These are phyloP conservation scores for Tragelaphus strepsiceros DNA, from an alignment of 2,113 vertebrate species.

Conservation along the genomic window DNA sequence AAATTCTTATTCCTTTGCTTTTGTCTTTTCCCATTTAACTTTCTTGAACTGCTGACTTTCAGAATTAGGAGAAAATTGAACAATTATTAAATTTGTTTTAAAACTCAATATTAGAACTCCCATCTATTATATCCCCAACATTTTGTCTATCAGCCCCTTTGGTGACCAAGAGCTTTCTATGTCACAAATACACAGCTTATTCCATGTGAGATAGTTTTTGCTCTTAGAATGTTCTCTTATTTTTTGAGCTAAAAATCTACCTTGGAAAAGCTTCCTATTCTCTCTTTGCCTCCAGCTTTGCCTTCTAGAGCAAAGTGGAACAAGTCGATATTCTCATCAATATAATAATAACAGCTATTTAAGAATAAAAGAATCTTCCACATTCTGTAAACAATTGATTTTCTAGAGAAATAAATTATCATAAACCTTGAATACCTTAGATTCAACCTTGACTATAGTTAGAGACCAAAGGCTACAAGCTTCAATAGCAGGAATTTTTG, in stretches of 20 bases:
- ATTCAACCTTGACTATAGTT: neutral
- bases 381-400: slow-evolving; percentile 1
- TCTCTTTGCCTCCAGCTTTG: neutral
- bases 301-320: neutral
- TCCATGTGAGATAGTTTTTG: neutral
- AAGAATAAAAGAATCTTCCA: neutral
- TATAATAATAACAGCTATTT: neutral
- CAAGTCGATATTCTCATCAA: neutral
- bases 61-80: neutral
- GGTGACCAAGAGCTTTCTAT: neutral
- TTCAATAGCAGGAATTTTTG: neutral
- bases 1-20: neutral
- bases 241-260: neutral
- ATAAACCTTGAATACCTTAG: neutral
- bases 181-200: neutral
- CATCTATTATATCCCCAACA: neutral
- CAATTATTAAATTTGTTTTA: neutral
- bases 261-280: neutral
- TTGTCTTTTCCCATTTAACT: neutral
- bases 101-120: neutral
- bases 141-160: neutral
- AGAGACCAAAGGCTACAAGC: neutral
- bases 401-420: neutral
- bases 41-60: neutral
- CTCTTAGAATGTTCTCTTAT: neutral